Evolutionary conservation across 2,113 vertebrate genomes (phyloP).

Genomic region (Morone chrysops): DNA sequence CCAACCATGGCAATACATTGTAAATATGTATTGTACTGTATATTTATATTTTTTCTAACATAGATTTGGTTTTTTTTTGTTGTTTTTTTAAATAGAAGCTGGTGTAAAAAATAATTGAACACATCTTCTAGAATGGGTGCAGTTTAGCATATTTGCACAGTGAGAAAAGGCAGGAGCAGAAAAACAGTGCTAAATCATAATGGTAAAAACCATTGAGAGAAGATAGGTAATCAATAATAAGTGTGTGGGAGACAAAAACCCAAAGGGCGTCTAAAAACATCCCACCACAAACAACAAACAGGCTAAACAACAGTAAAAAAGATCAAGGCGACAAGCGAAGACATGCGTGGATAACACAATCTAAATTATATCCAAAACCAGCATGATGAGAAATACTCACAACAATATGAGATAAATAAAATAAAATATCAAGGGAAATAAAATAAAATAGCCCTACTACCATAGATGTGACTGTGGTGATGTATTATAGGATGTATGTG

Average conservation of each 20-base stretch:
- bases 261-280: constrained; percentile 43
- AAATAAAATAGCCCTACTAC: neutral
- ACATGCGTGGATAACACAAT: constrained; percentile 15
- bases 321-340: constrained; percentile 29
- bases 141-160: constrained; percentile 3
- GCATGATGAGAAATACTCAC: constrained; percentile 42
- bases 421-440: constrained; percentile 28
- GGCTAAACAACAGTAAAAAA: constrained; percentile 43
- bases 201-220: constrained; percentile 16
- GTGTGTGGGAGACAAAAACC: constrained; percentile 34
- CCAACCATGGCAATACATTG: neutral
- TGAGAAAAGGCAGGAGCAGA: constrained; percentile 34
- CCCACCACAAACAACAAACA: constrained; percentile 27
- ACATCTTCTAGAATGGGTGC: neutral
- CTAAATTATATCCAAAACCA: constrained; percentile 17
- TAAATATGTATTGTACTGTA: neutral
- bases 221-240: constrained; percentile 50
- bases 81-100: neutral
- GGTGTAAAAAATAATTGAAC: neutral
- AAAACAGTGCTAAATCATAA: constrained; percentile 20
- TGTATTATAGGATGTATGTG: neutral
- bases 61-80: neutral
- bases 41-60: neutral
- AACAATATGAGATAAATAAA: constrained; percentile 30
- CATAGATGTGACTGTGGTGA: neutral